phyloP scores from a whole-genome alignment of 2,888 invertebrate species.

The Cerastoderma edule region DNA sequence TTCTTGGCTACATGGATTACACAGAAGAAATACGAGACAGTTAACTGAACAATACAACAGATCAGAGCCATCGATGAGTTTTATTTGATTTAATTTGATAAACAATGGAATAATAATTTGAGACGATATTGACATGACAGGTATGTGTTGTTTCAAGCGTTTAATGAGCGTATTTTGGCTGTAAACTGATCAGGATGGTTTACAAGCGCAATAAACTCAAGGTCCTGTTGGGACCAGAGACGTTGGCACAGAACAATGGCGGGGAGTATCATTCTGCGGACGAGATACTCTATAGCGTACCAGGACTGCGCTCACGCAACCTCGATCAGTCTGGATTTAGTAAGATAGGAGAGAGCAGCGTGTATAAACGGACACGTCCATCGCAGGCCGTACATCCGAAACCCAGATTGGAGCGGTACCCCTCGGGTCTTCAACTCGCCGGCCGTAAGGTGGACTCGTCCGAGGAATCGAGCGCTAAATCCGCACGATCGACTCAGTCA shows the following conservation, averaged over 20 bases:
- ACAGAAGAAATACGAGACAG: constrained; percentile 11
- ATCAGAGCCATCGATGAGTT: constrained; percentile 1
- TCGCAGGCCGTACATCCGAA: constrained; percentile 33
- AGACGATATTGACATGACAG: constrained; percentile 7
- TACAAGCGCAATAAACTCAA: constrained; percentile 48
- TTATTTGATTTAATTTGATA: constrained; percentile 18
- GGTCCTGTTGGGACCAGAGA: constrained; percentile 55
- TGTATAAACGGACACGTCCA: constrained; percentile 62
- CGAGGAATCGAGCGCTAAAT: constrained; percentile 31
- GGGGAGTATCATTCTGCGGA: constrained; percentile 14
- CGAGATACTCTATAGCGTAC: background rate
- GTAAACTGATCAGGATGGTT: constrained; percentile 41
- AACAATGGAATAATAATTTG: background rate
- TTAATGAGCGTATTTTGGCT: background rate
- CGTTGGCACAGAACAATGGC: constrained; percentile 12
- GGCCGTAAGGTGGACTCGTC: constrained; percentile 55
- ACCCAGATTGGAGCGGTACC: constrained; percentile 49
- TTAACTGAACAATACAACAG: constrained; percentile 12
- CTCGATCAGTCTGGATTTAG: constrained; percentile 33
- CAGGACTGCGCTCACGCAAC: background rate
- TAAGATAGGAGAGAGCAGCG: constrained; percentile 55
- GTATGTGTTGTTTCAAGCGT: constrained; percentile 1
- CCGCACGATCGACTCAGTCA: constrained; percentile 26
- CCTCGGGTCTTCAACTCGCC: constrained; percentile 57
- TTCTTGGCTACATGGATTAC: constrained; percentile 19